Evolutionary conservation across 2,797 vertebrate genomes (phyloP), one percentile per base, ranked within the genome.

Genomic region (Anabas testudineus): DNA sequence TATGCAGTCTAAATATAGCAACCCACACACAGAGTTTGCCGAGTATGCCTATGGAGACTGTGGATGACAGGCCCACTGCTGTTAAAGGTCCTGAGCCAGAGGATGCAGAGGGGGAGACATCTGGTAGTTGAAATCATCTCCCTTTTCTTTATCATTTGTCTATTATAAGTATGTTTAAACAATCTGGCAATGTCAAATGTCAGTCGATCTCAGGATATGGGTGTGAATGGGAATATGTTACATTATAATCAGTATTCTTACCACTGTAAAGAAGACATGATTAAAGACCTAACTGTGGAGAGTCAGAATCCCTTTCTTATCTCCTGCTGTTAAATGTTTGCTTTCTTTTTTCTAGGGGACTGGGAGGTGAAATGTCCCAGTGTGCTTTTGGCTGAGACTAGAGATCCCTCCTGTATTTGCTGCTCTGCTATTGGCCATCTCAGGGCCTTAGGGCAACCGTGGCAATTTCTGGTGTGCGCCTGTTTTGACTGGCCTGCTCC

Each of bases 291-390:
- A 42, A 45, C 37, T 21, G 36, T 32, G 10, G 24, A 45, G 10
- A 42, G 67, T 55, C 34, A 43, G 16, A 62, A 49, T 10, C 45
- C 7, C 43, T 59, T 65, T 75, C 74, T 90, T 88, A 90, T 91
- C 87, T 81, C 56, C 65, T 77, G 52, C 81, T 75, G 79, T 79
- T 70, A 67, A 89, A 85, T 90, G 84, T 93, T 92, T 91, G 83
- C 70, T 80, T 89, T 85, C 73, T 79, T 9, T 59, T 80, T 80
- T 82, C 77, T 30, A 19, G 65, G 76, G 75, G 68, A 86, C 75
- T 75, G 87, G 90, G 91, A 89, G 91, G 90, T 70, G 67, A 87
- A 78, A 42, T 47, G 77, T 87, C 77, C 80, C 53, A 30, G 16
- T 74, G 59, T 86, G 48, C 76, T 63, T 91, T 91, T 92, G 90